phyloP scores from a whole-genome alignment of 2,113 vertebrate genomes.

The Hypanus sabinus region DNA sequence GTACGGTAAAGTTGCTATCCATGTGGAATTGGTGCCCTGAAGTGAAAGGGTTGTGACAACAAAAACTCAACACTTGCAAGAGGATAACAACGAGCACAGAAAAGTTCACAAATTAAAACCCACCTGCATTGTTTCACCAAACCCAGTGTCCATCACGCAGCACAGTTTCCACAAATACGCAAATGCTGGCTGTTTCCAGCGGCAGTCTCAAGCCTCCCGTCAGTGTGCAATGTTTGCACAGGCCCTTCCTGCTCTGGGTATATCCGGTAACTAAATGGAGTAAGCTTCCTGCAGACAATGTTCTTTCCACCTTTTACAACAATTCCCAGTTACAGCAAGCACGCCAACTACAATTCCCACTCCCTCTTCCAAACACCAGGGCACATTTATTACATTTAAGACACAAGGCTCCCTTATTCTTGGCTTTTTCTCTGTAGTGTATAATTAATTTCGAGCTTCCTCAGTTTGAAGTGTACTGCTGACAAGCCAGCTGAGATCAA shows the following conservation, averaged over 20 bases:
- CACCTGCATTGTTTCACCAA: not conserved
- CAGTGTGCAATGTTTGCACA: not conserved
- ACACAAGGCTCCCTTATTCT: not conserved
- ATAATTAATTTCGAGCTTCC: not conserved
- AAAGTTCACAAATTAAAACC: not conserved
- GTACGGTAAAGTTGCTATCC: not conserved
- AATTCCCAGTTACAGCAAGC: not conserved
- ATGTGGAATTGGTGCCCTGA: not conserved
- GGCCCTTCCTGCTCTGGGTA: slow-evolving; percentile 27
- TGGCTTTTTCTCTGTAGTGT: not conserved
- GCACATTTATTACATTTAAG: not conserved
- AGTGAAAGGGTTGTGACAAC: not conserved
- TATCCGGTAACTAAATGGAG: not conserved
- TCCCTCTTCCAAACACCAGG: not conserved
- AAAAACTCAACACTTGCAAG: not conserved
- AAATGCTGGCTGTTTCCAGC: not conserved
- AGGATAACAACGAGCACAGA: not conserved
- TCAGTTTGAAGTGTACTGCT: too few relatives aligned
- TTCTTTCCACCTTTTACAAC: not conserved
- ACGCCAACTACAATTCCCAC: not conserved
- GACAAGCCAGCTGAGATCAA: not conserved
- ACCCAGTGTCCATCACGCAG: not conserved
- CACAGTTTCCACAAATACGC: not conserved
- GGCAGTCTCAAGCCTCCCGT: not conserved
- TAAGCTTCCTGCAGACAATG: slow-evolving; percentile 13